These are phyloP conservation scores for Phthorimaea operculella DNA, from an alignment of 1,140 invertebrate species.

Conservation along the genomic window DNA sequence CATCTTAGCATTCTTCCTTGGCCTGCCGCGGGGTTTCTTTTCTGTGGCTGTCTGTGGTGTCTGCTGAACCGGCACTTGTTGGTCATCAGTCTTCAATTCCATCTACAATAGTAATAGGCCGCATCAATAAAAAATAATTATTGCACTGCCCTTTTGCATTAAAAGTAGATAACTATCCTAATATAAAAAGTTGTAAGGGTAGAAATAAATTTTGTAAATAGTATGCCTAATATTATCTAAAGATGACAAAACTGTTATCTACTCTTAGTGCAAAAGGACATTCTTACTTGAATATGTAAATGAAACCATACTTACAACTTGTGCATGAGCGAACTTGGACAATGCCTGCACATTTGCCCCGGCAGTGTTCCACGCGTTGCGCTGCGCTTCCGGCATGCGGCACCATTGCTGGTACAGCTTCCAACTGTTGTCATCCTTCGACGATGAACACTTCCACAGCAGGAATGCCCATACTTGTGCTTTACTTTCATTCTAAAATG, in stretches of 20 bases:
- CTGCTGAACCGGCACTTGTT: conserved; percentile 48
- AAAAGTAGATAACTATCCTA: background rate
- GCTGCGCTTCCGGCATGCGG: conserved; percentile 76
- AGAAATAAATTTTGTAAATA: background rate
- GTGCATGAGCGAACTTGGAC: conserved; percentile 64
- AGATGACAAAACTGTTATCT: background rate
- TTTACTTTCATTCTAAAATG: conserved; percentile 76
- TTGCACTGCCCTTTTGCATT: background rate
- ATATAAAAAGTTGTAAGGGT: background rate
- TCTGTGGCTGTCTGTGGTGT: conserved; percentile 22
- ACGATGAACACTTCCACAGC: conserved; percentile 80
- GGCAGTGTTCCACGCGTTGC: conserved; percentile 81
- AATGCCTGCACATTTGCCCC: conserved; percentile 79
- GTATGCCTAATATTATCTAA: too few species aligned
- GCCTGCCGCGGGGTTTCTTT: conserved; percentile 44
- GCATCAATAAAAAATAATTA: background rate
- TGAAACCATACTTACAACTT: conserved; percentile 49
- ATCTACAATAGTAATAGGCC: conserved; percentile 31
- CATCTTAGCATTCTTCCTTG: conserved; percentile 39
- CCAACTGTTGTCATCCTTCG: conserved; percentile 76
- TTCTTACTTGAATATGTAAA: background rate
- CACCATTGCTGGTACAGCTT: conserved; percentile 85
- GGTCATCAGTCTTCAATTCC: conserved; percentile 59
- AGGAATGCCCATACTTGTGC: conserved; percentile 86
- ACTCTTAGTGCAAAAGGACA: background rate